Conservation (phyloP, 2,113 vertebrate genomes). For the Climacteris rufus region DNA sequence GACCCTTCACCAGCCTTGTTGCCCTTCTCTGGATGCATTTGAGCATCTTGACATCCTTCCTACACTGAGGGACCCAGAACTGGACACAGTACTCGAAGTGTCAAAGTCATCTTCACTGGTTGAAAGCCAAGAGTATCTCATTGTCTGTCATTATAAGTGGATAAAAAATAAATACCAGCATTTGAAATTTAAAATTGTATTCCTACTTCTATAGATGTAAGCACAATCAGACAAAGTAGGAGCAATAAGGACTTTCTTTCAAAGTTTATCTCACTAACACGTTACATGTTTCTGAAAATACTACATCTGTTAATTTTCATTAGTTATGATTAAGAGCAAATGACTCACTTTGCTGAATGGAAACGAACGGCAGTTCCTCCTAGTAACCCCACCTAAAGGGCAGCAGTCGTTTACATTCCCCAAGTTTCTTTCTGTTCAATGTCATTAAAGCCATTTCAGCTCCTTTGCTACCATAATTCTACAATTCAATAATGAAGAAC, state of each 20-base stretch:
- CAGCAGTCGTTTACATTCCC: not conserved
- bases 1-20: too few relatives aligned
- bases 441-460: not conserved
- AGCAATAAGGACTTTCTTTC: not conserved
- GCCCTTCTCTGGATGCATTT: too few relatives aligned
- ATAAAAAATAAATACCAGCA: rapidly evolving
- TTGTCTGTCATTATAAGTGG: not conserved
- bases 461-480: not conserved
- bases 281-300: not conserved
- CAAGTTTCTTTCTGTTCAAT: not conserved
- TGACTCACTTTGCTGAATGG: not conserved
- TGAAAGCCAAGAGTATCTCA: not conserved
- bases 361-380: not conserved
- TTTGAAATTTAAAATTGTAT: not conserved
- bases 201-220: not conserved
- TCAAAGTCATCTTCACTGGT: not conserved
- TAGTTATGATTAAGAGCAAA: not conserved
- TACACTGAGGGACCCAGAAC: too few relatives aligned
- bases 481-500: not conserved
- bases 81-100: too few relatives aligned
- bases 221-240: not conserved
- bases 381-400: not conserved
- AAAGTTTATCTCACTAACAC: not conserved
- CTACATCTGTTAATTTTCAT: not conserved
- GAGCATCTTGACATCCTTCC: too few relatives aligned